Evolutionary conservation across 2,888 invertebrate species (phyloP).

Genomic region (Pyrochroa serraticornis): DNA sequence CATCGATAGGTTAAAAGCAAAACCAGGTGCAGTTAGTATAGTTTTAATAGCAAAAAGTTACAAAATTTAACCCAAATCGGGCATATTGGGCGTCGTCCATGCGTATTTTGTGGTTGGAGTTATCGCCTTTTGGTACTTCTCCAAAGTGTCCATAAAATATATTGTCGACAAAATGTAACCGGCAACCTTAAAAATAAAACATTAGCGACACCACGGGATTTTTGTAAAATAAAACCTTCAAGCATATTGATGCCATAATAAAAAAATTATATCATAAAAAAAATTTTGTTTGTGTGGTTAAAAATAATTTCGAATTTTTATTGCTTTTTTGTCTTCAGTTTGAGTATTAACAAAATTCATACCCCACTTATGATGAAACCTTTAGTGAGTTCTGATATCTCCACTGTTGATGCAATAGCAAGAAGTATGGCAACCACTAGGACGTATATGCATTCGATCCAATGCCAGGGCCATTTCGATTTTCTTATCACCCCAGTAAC

Average conservation of each 20-base stretch:
- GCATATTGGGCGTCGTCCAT: slow-evolving; percentile 46
- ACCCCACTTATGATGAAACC: slow-evolving; percentile 41
- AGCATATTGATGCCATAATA: too few species aligned
- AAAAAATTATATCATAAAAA: too few species aligned
- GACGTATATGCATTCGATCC: slow-evolving; percentile 25
- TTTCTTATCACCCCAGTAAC: slow-evolving; percentile 2
- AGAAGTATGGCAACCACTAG: slow-evolving; percentile 14
- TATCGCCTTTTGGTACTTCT: slow-evolving; percentile 39
- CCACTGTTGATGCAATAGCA: slow-evolving; percentile 18
- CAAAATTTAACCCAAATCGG: slow-evolving; percentile 26
- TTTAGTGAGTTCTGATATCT: slow-evolving; percentile 33
- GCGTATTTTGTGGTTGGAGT: slow-evolving; percentile 42
- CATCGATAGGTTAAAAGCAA: neutral
- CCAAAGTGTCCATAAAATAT: slow-evolving; percentile 41
- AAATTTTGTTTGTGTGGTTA: too few species aligned
- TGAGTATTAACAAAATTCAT: slow-evolving; percentile 15
- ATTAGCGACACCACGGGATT: neutral
- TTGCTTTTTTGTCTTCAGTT: slow-evolving; percentile 2
- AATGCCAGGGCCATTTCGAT: slow-evolving; percentile 6
- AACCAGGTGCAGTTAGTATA: neutral
- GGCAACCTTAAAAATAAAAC: slow-evolving; percentile 33
- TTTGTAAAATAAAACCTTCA: neutral
- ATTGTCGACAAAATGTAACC: slow-evolving; percentile 37
- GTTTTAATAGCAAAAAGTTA: neutral
- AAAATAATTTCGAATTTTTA: too few species aligned